Conservation (phyloP, 2,797 vertebrate species). For the Pachyuromys duprasi region DNA sequence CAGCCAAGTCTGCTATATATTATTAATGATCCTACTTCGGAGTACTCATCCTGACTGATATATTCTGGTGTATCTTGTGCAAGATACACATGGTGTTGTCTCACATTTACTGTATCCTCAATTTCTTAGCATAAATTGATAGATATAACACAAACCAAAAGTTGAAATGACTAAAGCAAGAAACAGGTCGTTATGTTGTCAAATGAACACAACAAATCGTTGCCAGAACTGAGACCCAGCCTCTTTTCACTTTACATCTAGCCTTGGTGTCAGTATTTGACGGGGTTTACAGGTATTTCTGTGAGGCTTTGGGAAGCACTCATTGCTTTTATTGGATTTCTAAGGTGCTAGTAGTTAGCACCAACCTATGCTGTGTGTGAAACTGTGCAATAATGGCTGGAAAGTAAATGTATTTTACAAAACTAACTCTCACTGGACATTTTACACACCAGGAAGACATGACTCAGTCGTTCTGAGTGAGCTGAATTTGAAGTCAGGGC, state of each 20-base stretch:
- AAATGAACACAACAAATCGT: conserved; percentile 22
- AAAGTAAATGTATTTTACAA: conserved; percentile 60
- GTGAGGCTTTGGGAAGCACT: conserved; percentile 32
- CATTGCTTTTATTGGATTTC: conserved; percentile 48
- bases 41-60: background rate
- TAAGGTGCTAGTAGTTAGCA: conserved; percentile 10
- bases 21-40: background rate
- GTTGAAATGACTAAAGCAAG: background rate
- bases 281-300: background rate
- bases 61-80: background rate
- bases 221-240: background rate
- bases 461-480: conserved; percentile 54
- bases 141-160: background rate
- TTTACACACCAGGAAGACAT: conserved; percentile 43
- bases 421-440: conserved; percentile 35
- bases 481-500: conserved; percentile 17
- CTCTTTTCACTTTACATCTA: background rate
- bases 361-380: conserved; percentile 25
- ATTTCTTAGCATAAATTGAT: conserved; percentile 32
- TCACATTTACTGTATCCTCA: background rate
- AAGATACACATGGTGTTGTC: background rate
- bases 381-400: conserved; percentile 1
- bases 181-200: background rate
- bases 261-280: background rate
- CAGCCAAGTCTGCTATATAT: background rate